A percentile compares a stretch with the other conserved stretches of the same genome.
These are phyloP conservation scores for Biston stratarius DNA, from an alignment of 2,888 invertebrate species.

Conservation along the genomic window DNA sequence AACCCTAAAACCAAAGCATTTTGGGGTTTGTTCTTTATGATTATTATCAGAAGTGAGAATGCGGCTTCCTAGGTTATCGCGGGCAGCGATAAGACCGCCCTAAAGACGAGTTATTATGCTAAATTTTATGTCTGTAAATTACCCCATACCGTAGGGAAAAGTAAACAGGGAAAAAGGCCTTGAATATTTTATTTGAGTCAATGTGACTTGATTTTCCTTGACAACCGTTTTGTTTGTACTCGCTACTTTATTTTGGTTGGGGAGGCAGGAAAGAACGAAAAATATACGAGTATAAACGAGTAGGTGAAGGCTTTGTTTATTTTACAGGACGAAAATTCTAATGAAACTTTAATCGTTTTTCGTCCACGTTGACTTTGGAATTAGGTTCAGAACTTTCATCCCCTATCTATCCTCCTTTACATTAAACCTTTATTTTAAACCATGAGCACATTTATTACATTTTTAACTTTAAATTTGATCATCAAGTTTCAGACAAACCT, in stretches of 20 bases:
- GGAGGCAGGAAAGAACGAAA: slow-evolving; percentile 13
- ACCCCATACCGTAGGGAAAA: slow-evolving; percentile 37
- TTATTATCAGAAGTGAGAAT: slow-evolving; percentile 46
- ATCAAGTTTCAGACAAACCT: too few species aligned
- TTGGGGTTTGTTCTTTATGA: slow-evolving; percentile 44
- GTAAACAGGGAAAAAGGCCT: slow-evolving; percentile 40
- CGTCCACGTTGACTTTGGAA: too few species aligned
- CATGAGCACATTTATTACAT: too few species aligned
- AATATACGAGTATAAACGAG: slow-evolving; percentile 12
- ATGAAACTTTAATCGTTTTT: slow-evolving; percentile 21
- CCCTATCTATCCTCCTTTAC: too few species aligned
- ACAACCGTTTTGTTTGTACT: slow-evolving; percentile 30
- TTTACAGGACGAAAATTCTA: slow-evolving; percentile 9
- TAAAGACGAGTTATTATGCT: slow-evolving; percentile 48
- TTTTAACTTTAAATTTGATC: too few species aligned
- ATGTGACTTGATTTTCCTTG: slow-evolving; percentile 37
- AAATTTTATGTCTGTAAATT: slow-evolving; percentile 49
- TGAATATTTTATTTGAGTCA: slow-evolving; percentile 35
- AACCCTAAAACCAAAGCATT: slow-evolving; percentile 39
- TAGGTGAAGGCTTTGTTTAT: slow-evolving; percentile 7
- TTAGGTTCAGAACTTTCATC: too few species aligned
- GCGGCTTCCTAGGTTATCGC: slow-evolving; percentile 43
- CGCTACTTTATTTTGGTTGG: slow-evolving; percentile 23
- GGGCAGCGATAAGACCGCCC: slow-evolving; percentile 45
- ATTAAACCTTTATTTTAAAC: too few species aligned